Percentiles rank a stretch among this genome's conserved stretches.
These are phyloP conservation scores for Steinernema khuongi DNA, from an alignment of 1,140 invertebrate genomes.

Conservation along the genomic window DNA sequence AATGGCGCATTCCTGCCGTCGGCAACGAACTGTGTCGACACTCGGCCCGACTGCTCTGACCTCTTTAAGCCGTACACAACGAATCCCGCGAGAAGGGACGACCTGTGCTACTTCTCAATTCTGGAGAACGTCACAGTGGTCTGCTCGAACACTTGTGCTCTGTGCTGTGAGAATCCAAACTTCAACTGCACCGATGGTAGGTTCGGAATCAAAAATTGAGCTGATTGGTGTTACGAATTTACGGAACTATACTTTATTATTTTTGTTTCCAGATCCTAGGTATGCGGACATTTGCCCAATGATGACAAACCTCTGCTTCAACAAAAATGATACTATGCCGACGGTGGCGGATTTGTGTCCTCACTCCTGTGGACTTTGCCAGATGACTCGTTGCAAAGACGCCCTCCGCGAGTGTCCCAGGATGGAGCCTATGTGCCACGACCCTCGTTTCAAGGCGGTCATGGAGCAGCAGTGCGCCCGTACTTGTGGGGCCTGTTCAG, in stretches of 20 bases:
- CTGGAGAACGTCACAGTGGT: background rate
- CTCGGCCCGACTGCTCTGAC: background rate
- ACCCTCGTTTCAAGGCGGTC: background rate
- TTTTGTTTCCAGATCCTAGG: background rate
- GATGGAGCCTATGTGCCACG: background rate
- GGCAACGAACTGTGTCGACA: background rate
- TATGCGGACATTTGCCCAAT: background rate
- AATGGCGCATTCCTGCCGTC: background rate
- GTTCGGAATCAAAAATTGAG: background rate
- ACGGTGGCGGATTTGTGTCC: background rate
- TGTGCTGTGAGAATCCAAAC: slow-evolving; percentile 7
- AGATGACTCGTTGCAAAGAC: background rate
- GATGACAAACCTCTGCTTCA: background rate
- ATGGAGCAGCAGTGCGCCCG: background rate
- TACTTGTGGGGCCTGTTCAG: background rate
- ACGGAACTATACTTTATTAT: background rate
- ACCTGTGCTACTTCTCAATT: background rate
- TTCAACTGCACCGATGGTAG: background rate
- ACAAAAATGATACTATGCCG: background rate
- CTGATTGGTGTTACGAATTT: no score
- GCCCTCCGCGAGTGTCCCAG: background rate
- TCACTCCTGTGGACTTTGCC: background rate
- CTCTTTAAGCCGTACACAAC: background rate
- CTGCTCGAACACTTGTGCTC: background rate
- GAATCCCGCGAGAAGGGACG: slow-evolving; percentile 1